Evolutionary conservation across 2,113 vertebrate genomes (phyloP).

Genomic region (Microcebus tavaratra): DNA sequence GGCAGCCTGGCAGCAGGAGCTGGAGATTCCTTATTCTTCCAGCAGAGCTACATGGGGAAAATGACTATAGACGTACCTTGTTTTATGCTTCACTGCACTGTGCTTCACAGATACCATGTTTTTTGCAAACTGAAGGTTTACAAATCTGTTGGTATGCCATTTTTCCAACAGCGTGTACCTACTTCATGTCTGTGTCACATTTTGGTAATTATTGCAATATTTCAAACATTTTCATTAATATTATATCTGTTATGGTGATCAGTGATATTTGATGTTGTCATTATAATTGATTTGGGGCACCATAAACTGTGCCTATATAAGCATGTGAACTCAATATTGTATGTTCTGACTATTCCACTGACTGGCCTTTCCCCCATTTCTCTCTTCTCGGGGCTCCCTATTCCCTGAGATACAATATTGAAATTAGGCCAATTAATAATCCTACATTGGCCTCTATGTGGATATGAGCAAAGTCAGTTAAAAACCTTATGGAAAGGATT

Average conservation of each 20-base stretch:
- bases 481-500: too few relatives aligned
- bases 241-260: background rate
- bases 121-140: background rate
- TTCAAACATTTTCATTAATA: background rate
- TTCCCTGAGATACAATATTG: background rate
- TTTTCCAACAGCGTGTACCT: background rate
- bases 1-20: background rate
- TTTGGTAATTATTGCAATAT: background rate
- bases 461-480: too few relatives aligned
- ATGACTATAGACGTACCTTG: background rate
- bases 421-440: background rate
- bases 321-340: background rate
- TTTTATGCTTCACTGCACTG: background rate
- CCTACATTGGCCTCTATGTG: background rate
- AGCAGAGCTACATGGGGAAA: background rate
- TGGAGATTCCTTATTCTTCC: background rate
- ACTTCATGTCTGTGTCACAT: background rate
- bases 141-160: background rate
- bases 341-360: background rate
- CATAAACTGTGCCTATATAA: background rate
- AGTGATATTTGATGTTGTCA: background rate
- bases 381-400: background rate
- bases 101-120: background rate
- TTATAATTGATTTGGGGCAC: background rate
- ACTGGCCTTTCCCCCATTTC: background rate